Conservation (phyloP, 23 tunicate species). For the Trididemnum clinides region DNA sequence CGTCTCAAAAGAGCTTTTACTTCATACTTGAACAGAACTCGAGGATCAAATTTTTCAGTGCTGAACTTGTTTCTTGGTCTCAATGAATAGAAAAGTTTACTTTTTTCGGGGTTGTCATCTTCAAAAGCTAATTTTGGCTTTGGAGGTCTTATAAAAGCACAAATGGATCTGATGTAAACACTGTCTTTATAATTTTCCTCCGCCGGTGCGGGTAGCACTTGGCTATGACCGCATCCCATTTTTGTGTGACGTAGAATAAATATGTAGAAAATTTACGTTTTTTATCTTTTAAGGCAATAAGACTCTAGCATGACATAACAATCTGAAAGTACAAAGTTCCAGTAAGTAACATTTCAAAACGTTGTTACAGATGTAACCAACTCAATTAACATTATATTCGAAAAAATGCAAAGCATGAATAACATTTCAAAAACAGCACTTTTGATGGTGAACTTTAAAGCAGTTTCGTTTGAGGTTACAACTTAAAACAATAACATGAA, state of each 20-base stretch:
- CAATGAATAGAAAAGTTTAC: neutral
- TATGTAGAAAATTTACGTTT: neutral
- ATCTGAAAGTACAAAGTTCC: neutral
- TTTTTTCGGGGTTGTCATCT: constrained; percentile 18
- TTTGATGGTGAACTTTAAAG: too few species aligned
- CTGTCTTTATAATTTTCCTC: constrained; percentile 9
- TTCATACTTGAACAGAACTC: constrained; percentile 88
- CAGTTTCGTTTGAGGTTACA: too few species aligned
- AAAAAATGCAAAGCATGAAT: neutral
- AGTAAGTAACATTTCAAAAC: neutral
- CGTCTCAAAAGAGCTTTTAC: constrained; percentile 86
- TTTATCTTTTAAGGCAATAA: too few species aligned
- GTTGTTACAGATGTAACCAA: neutral
- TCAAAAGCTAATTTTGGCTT: constrained; percentile 39
- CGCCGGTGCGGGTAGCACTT: constrained; percentile 23
- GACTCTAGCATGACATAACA: neutral
- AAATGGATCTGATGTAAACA: constrained; percentile 30
- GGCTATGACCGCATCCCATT: constrained; percentile 61
- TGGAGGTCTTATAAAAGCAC: constrained; percentile 20
- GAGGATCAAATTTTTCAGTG: constrained; percentile 82
- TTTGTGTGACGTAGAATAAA: neutral
- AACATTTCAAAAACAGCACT: too few species aligned
- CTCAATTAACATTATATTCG: neutral
- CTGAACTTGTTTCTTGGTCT: constrained; percentile 33
- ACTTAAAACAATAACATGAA: too few species aligned